Percentiles rank a stretch among this genome's conserved stretches.
phyloP scores from a whole-genome alignment of 2,797 vertebrate species.

The Jordanella pulchra region DNA sequence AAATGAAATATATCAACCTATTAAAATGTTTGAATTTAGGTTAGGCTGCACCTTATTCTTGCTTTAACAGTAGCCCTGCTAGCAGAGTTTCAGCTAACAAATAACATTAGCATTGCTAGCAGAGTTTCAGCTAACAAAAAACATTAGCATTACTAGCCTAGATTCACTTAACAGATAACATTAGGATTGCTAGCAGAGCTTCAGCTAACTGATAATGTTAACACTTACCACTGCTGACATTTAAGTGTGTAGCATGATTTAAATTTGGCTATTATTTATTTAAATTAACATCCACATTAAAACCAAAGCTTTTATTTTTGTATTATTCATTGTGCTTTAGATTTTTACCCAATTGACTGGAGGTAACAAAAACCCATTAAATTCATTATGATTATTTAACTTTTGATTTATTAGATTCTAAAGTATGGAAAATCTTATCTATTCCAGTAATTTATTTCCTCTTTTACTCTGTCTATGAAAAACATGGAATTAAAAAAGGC shows the following conservation, averaged over 20 bases:
- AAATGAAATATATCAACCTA: neutral
- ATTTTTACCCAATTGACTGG: neutral
- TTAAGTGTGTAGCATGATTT: neutral
- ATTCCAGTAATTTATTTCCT: neutral
- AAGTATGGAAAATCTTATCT: neutral
- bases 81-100: slow-evolving; percentile 1
- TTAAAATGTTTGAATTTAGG: neutral
- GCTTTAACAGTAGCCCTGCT: neutral
- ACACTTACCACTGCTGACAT: neutral
- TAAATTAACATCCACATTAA: neutral
- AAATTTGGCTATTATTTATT: neutral
- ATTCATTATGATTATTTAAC: neutral
- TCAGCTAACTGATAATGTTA: neutral
- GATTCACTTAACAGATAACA: too few species aligned
- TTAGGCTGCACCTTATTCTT: neutral
- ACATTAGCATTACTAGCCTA: neutral
- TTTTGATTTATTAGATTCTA: neutral
- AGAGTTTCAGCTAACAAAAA: too few species aligned
- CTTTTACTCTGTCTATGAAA: too few species aligned
- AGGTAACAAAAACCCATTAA: neutral
- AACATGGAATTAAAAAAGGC: neutral
- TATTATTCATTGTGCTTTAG: neutral
- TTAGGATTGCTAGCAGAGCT: neutral
- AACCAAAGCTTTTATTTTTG: neutral
- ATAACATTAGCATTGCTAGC: too few species aligned